Percentiles rank a stretch among this genome's conserved stretches.
These are phyloP conservation scores for Morpho helenor DNA, from an alignment of 2,888 invertebrate genomes.

Conservation along the genomic window DNA sequence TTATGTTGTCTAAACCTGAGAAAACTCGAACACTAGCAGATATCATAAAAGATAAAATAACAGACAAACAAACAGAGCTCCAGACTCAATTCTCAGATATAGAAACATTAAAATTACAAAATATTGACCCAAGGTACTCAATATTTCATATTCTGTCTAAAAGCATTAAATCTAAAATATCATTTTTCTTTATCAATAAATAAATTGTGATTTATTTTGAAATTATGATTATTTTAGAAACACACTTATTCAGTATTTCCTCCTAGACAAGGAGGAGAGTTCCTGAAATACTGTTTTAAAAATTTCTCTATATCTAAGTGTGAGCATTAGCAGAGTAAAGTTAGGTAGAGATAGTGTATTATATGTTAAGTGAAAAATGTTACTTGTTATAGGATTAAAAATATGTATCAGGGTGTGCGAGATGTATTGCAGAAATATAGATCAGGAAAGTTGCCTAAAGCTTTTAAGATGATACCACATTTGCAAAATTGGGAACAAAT, in stretches of 20 bases:
- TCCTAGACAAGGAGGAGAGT: too few relatives aligned
- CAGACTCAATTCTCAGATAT: constrained; percentile 91
- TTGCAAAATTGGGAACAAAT: constrained; percentile 97
- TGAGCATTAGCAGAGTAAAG: too few relatives aligned
- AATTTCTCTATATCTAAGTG: too few relatives aligned
- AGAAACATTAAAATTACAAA: constrained; percentile 86
- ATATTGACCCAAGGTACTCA: constrained; percentile 86
- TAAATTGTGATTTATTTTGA: too few relatives aligned
- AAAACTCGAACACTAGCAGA: constrained; percentile 90
- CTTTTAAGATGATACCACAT: constrained; percentile 97
- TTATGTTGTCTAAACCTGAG: constrained; percentile 75
- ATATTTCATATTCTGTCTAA: neutral
- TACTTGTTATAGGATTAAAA: constrained; percentile 77
- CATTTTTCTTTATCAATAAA: neutral
- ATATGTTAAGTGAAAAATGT: neutral
- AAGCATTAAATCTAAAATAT: too few relatives aligned
- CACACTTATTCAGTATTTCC: too few relatives aligned
- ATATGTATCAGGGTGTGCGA: constrained; percentile 94
- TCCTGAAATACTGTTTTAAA: too few relatives aligned
- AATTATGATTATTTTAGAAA: too few relatives aligned
- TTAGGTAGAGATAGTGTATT: too few relatives aligned
- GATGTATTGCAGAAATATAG: constrained; percentile 93
- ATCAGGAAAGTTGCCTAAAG: constrained; percentile 98
- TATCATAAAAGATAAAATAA: constrained; percentile 94
- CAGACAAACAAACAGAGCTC: constrained; percentile 94